These are phyloP conservation scores for Oryzaephilus surinamensis DNA, from an alignment of 1,140 invertebrate genomes.

Conservation along the genomic window DNA sequence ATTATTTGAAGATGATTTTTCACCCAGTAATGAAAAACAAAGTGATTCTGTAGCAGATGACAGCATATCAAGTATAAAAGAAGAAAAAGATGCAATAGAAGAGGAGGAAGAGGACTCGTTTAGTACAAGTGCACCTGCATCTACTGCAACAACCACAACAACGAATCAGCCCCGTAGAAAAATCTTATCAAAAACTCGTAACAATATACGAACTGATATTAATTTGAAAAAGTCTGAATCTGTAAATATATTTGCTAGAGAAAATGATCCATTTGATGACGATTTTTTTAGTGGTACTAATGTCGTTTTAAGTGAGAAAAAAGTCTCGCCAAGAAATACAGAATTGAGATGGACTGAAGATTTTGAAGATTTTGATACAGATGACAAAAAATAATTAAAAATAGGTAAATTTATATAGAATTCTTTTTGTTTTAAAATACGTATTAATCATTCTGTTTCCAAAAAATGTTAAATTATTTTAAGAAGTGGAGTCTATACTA, in stretches of 20 bases:
- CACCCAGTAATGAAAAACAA: constrained; percentile 38
- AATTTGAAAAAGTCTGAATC: constrained; percentile 68
- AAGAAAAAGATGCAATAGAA: constrained; percentile 19
- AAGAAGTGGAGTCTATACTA: no score
- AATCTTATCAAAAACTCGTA: constrained; percentile 19
- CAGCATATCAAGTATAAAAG: constrained; percentile 27
- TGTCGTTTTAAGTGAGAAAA: no score
- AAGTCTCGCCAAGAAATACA: background rate
- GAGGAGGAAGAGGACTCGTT: constrained; percentile 25
- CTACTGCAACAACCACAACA: background rate
- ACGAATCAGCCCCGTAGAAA: constrained; percentile 14
- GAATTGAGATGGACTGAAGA: constrained; percentile 31
- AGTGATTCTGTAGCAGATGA: constrained; percentile 25
- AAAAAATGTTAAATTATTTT: constrained; percentile 29
- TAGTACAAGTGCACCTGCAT: constrained; percentile 10
- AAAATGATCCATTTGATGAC: constrained; percentile 76
- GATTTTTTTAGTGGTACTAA: constrained; percentile 61
- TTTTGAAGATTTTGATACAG: constrained; percentile 15
- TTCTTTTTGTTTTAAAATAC: no score
- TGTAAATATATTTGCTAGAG: constrained; percentile 72
- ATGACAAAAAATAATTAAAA: constrained; percentile 5
- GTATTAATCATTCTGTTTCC: no score
- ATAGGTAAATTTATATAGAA: background rate
- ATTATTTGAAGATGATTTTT: constrained; percentile 64
- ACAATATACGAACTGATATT: constrained; percentile 15